Evolutionary conservation across 2,113 vertebrate genomes (phyloP).

Genomic region (human (Homo sapiens)): GRCh38 chr14:36009001-36009500

Average conservation of each 20-base stretch:
- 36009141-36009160: neutral
- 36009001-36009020: neutral
- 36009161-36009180: neutral
- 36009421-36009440: slow-evolving; percentile 59
- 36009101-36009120: neutral
- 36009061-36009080: neutral
- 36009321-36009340: slow-evolving; percentile 47
- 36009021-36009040: neutral
- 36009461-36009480: neutral
- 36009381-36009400: slow-evolving; percentile 65
- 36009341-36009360: slow-evolving; percentile 70
- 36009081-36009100: neutral
- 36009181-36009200: slow-evolving; percentile 22
- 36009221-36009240: neutral
- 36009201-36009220: neutral
- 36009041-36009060: neutral
- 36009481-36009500: neutral
- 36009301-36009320: slow-evolving; percentile 78
- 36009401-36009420: slow-evolving; percentile 33
- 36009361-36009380: slow-evolving; percentile 66
- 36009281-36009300: slow-evolving; percentile 54
- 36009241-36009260: slow-evolving; percentile 65
- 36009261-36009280: slow-evolving; percentile 66
- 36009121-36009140: neutral
- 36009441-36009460: slow-evolving; percentile 45